Percentiles rank a stretch among this genome's conserved stretches.
Evolutionary conservation across 2,797 vertebrate species (phyloP).

Genomic region (Gobionotothen gibberifrons): DNA sequence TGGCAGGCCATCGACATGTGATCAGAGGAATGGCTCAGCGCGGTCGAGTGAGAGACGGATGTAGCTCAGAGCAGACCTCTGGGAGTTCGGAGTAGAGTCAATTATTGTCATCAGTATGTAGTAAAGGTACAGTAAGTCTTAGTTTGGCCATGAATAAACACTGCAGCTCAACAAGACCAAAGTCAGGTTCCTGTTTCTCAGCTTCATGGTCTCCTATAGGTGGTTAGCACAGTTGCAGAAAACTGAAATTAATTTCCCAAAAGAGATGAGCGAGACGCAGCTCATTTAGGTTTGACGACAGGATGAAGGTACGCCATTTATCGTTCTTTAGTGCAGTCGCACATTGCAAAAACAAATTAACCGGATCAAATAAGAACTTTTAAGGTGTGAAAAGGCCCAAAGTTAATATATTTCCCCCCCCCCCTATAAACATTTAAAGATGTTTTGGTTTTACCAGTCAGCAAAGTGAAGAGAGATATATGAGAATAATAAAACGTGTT

Average conservation of each 20-base stretch:
- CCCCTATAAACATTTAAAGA: background rate
- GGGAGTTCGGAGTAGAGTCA: background rate
- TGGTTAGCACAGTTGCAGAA: background rate
- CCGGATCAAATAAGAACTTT: no score
- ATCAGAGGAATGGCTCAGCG: no score
- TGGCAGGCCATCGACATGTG: no score
- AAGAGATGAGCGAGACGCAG: background rate
- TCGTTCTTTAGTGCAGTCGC: no score
- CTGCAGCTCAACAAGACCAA: no score
- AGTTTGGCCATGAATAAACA: background rate
- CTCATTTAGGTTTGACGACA: no score
- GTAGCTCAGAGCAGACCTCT: background rate
- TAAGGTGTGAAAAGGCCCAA: no score
- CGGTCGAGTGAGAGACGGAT: no score
- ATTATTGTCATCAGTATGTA: background rate
- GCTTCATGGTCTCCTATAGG: background rate
- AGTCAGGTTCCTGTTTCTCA: background rate
- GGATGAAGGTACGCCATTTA: no score
- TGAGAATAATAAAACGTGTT: background rate
- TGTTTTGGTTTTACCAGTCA: background rate
- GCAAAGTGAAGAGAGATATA: background rate
- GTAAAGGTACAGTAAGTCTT: background rate
- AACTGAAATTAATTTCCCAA: background rate
- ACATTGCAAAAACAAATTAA: no score
- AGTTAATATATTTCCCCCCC: no score